Percentiles rank a stretch among this genome's conserved stretches.
Evolutionary conservation across 2,113 vertebrate genomes (phyloP).

Genomic region (Zosterops japonicus): DNA sequence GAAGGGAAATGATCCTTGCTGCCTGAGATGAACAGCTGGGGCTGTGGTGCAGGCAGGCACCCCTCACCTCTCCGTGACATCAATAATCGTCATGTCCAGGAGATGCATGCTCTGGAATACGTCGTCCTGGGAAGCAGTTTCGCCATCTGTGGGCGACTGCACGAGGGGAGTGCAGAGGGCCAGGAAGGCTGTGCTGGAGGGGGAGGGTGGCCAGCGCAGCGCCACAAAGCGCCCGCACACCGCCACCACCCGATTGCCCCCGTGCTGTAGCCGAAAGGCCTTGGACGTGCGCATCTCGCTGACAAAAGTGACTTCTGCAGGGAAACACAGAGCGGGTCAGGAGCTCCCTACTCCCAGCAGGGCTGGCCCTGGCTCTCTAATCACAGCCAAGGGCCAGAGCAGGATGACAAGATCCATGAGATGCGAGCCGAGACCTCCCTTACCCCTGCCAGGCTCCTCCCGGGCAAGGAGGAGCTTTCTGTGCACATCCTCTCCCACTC

Average conservation of each 20-base stretch:
- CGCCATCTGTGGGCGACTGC: not conserved
- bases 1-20: not conserved
- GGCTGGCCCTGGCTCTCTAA: not conserved
- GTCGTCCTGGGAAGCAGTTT: not conserved
- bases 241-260: slow-evolving; percentile 68
- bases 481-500: not conserved
- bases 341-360: not conserved
- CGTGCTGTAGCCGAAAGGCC: slow-evolving; percentile 66
- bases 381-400: not conserved
- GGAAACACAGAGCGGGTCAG: not conserved
- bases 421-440: not conserved
- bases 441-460: slow-evolving; percentile 49
- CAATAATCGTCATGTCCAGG: slow-evolving; percentile 77
- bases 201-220: not conserved
- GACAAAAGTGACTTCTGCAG: slow-evolving; percentile 77
- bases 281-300: slow-evolving; percentile 79
- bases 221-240: slow-evolving; percentile 70
- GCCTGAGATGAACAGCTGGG: no score
- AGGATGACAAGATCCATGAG: accelerated
- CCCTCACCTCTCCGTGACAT: slow-evolving; percentile 71
- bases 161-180: slow-evolving; percentile 78
- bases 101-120: slow-evolving; percentile 74
- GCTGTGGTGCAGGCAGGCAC: not conserved
- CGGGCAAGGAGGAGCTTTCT: slow-evolving; percentile 35
- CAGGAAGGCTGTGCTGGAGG: slow-evolving; percentile 67